Evolutionary conservation across 1,140 invertebrate species (phyloP), one percentile per base, ranked within the genome.

Genomic region (Rhopalosiphum padi): DNA sequence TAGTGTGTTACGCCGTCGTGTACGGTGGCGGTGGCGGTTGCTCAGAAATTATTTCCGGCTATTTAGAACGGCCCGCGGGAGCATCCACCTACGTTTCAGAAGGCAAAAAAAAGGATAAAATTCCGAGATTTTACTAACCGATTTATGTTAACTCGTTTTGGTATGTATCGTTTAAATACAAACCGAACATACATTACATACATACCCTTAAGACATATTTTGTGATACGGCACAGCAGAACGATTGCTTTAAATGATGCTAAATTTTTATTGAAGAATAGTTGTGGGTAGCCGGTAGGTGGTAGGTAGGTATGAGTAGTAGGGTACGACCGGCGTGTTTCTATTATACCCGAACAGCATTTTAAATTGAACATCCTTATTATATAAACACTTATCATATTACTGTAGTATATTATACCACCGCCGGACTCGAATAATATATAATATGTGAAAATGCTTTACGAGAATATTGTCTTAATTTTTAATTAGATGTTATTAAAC

Each of bases 311-410:
- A n/a, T 15, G 55, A 77, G 60, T 77, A 15, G 60, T n/a, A 77
- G 60, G 60, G 30, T n/a, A n/a, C n/a, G 60, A 85, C 85, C 30
- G 22, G 7, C 4, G 43, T 51, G 48, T 89, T 37, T 89, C 87
- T 51, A 89, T 51, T 89, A 53, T 82, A 82, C 21, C 30, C 46
- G 30, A 35, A n/a, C 22, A 51, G 35, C 7, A 21, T 55, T 89
- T 89, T 89, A 89, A 89, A 89, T 89, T 55, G 88, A 89, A 89
- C 88, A 89, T 89, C 88, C 88, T 89, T 89, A 89, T 89, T 89
- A 89, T 21, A 89, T 25, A 23, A 53, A 89, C 11, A 55, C 35
- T 41, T 35, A 15, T n/a, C 51, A 41, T 11, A 43, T 85, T 25
- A 85, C 83, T 43, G 41, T 23, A 41, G 21, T 11, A 43, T 77